phyloP scores from a whole-genome alignment of 2,797 vertebrate species.

The Spinibarbus caldwelli region DNA sequence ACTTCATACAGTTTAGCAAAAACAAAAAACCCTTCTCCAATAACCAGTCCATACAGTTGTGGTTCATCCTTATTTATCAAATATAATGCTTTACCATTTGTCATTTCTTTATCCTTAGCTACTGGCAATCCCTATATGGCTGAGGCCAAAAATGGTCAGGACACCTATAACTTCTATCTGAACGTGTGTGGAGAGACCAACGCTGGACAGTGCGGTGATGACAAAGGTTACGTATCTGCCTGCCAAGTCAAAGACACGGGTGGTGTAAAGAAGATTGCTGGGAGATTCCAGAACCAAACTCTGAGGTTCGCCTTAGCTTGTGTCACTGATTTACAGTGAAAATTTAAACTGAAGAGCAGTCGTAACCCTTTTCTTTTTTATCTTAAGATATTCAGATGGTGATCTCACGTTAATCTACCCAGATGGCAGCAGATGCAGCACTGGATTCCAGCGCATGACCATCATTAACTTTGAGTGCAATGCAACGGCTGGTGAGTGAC shows the following conservation, averaged over 20 bases:
- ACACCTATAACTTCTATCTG: constrained; percentile 86
- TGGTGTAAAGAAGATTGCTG: constrained; percentile 78
- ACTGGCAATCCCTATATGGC: constrained; percentile 66
- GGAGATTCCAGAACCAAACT: constrained; percentile 84
- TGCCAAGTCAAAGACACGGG: constrained; percentile 83
- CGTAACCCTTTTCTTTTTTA: background rate
- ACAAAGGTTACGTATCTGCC: constrained; percentile 68
- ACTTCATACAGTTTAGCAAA: background rate
- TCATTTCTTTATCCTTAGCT: constrained; percentile 47
- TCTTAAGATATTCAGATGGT: constrained; percentile 90
- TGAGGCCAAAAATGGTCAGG: constrained; percentile 68
- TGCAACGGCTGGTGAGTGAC: constrained; percentile 82
- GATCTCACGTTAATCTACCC: constrained; percentile 92
- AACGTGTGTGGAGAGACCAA: constrained; percentile 82
- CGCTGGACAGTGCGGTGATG: constrained; percentile 63
- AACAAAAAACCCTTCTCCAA: background rate
- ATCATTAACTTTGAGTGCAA: constrained; percentile 95
- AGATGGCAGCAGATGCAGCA: constrained; percentile 84
- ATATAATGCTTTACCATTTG: background rate
- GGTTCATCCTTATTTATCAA: background rate
- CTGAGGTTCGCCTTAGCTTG: constrained; percentile 78
- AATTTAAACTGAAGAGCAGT: background rate
- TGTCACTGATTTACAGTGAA: background rate
- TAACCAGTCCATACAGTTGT: background rate
- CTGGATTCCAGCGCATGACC: constrained; percentile 94